phyloP scores from a whole-genome alignment of 1,140 invertebrate genomes.

The Solen grandis region DNA sequence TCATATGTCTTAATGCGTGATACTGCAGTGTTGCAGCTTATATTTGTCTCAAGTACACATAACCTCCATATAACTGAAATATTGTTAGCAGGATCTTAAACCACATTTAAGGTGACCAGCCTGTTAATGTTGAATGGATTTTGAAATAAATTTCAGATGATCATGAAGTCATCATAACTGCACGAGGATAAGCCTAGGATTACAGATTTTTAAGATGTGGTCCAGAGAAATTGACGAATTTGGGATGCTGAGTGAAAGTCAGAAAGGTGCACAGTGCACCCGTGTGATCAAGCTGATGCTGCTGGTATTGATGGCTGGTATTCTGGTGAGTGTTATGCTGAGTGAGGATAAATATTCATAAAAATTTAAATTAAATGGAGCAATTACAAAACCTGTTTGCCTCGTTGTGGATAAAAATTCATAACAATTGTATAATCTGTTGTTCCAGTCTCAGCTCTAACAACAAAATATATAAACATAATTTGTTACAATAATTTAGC shows the following conservation, averaged over 20 bases:
- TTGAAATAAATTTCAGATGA: neutral
- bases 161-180: no score
- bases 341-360: neutral
- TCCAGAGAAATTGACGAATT: constrained; percentile 37
- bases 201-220: no score
- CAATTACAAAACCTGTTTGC: neutral
- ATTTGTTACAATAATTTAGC: no score
- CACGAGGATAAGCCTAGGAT: no score
- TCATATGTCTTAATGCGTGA: no score
- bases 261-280: constrained; percentile 20
- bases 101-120: no score
- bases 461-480: no score
- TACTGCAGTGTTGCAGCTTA: no score
- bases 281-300: constrained; percentile 13
- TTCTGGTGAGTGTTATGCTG: constrained; percentile 8
- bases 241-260: constrained; percentile 8
- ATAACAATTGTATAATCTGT: neutral
- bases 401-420: neutral
- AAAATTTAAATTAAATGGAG: neutral
- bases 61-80: no score
- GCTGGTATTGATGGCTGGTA: constrained; percentile 8
- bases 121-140: no score
- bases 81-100: no score
- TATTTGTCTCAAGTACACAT: no score
- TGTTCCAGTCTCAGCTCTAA: neutral